phyloP scores from a whole-genome alignment of 2,888 invertebrate species.

The Strigamia transsilvanica region DNA sequence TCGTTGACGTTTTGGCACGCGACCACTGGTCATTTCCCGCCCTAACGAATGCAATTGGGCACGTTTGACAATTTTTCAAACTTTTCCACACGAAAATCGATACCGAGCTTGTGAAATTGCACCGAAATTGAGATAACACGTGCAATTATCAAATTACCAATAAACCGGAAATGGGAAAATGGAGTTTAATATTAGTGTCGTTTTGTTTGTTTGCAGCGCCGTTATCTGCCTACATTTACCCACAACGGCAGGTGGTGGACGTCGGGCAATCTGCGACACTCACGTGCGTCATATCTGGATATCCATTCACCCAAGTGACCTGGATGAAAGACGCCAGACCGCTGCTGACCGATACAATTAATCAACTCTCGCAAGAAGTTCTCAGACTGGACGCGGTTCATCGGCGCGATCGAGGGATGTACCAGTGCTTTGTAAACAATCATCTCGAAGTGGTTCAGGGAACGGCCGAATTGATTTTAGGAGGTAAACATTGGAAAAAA shows the following conservation, averaged over 20 bases:
- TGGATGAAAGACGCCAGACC: conserved; percentile 61
- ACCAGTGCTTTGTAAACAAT: conserved; percentile 61
- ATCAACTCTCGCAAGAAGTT: conserved; percentile 55
- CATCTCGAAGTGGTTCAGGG: conserved; percentile 71
- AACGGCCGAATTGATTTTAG: conserved; percentile 75
- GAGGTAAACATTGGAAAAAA: conserved; percentile 56
- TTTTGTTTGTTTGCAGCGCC: conserved; percentile 57
- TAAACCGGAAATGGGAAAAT: too few relatives aligned
- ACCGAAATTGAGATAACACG: too few relatives aligned
- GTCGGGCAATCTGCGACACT: conserved; percentile 59
- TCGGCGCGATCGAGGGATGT: conserved; percentile 65
- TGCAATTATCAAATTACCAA: too few relatives aligned
- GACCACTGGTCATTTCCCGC: conserved; percentile 22
- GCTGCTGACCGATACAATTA: conserved; percentile 57
- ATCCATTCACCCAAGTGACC: conserved; percentile 57
- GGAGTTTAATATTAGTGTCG: too few relatives aligned
- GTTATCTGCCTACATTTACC: conserved; percentile 56
- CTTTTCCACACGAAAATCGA: too few relatives aligned
- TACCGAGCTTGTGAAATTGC: too few relatives aligned
- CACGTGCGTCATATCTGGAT: conserved; percentile 57
- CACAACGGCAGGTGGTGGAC: conserved; percentile 58
- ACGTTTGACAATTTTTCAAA: background rate
- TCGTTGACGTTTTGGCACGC: conserved; percentile 23
- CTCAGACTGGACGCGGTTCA: conserved; percentile 61
- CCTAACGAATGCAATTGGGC: conserved; percentile 30